Evolutionary conservation across 2,797 vertebrate species (phyloP).

Genomic region (Catostomus latipinnis): DNA sequence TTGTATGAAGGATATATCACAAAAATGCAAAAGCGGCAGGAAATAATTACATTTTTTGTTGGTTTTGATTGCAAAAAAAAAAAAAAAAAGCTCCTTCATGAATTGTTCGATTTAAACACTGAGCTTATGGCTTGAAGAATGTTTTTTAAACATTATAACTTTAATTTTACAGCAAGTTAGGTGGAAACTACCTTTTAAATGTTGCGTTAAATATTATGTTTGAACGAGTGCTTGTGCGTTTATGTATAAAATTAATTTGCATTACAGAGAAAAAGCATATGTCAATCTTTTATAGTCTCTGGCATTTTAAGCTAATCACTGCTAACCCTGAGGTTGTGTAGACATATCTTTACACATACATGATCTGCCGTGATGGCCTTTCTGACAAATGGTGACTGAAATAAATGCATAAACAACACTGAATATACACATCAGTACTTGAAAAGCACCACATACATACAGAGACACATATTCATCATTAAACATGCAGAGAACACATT

Average conservation of each 20-base stretch:
- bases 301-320: background rate
- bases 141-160: background rate
- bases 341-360: background rate
- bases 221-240: conserved; percentile 12
- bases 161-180: background rate
- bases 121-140: conserved; percentile 1
- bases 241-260: conserved; percentile 10
- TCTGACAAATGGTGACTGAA: background rate
- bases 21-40: conserved; percentile 5
- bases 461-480: too few relatives aligned
- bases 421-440: background rate
- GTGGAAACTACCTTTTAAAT: conserved; percentile 5
- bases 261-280: conserved; percentile 7
- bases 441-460: conserved; percentile 12
- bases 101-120: background rate
- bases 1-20: conserved; percentile 48
- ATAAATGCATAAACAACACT: conserved; percentile 29
- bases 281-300: background rate
- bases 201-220: conserved; percentile 1
- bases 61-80: background rate
- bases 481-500: conserved; percentile 20
- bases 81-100: conserved; percentile 5
- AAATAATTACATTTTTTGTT: background rate
- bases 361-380: background rate
- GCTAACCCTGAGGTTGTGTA: conserved; percentile 36